phyloP scores from a whole-genome alignment of 2,888 invertebrate genomes.

The Limenitis camilla region DNA sequence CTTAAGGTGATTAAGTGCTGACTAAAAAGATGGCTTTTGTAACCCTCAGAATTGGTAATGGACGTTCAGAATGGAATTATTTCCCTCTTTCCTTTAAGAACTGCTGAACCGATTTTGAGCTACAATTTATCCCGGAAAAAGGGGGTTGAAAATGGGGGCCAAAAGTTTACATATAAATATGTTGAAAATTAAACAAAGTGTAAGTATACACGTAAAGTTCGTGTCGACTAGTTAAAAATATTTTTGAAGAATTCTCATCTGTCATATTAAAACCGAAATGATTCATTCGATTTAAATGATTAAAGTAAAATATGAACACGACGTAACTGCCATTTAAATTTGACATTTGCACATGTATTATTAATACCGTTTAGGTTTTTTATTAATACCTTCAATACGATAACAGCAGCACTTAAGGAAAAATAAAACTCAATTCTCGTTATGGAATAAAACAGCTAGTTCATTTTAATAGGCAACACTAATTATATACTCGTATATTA shows the following conservation, averaged over 20 bases:
- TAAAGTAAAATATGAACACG: slow-evolving; percentile 1
- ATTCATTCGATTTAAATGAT: slow-evolving; percentile 9
- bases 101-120: no score
- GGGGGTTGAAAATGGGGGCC: no score
- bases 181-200: background rate
- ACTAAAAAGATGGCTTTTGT: no score
- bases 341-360: slow-evolving; percentile 15
- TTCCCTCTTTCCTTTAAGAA: no score
- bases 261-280: slow-evolving; percentile 1
- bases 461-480: slow-evolving; percentile 12
- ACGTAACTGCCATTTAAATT: slow-evolving; percentile 12
- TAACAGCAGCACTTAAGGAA: slow-evolving; percentile 14
- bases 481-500: slow-evolving; percentile 9
- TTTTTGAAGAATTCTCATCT: no score
- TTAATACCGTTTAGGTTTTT: slow-evolving; percentile 11
- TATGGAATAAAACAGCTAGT: slow-evolving; percentile 12
- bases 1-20: no score
- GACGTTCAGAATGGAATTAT: no score
- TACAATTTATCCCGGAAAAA: no score
- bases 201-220: no score
- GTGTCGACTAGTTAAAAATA: no score
- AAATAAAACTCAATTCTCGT: slow-evolving; percentile 11
- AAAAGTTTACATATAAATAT: background rate
- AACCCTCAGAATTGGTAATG: no score
- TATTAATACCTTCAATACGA: slow-evolving; percentile 8